Percentiles rank a stretch among this genome's conserved stretches.
These are phyloP conservation scores for Anguilla megastoma DNA, from an alignment of 2,797 vertebrate genomes.

Conservation along the genomic window DNA sequence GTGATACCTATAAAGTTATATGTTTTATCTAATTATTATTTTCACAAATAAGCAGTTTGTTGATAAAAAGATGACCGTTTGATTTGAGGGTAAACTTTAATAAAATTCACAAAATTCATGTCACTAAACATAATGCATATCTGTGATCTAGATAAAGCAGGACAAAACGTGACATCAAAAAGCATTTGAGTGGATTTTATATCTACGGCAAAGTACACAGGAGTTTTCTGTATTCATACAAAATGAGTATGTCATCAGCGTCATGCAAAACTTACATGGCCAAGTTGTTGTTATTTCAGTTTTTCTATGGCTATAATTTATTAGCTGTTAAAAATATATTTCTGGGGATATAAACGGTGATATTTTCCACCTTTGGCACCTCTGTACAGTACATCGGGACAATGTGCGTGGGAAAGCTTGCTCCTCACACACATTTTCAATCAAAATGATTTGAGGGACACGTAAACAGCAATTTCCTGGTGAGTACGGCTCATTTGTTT, in stretches of 20 bases:
- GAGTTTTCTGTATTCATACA: background rate
- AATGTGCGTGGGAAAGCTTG: background rate
- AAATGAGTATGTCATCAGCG: background rate
- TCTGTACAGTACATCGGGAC: background rate
- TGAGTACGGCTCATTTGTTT: background rate
- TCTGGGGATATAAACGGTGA: background rate
- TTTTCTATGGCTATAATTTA: background rate
- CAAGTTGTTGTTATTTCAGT: background rate
- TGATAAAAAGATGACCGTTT: too few relatives aligned
- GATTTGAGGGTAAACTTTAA: too few relatives aligned
- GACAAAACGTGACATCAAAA: background rate
- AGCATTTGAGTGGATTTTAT: background rate
- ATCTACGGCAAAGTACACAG: background rate
- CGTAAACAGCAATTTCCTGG: background rate
- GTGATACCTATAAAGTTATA: too few relatives aligned
- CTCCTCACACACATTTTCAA: constrained; percentile 12
- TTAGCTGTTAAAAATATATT: background rate
- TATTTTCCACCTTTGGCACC: constrained; percentile 25
- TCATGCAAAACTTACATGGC: background rate
- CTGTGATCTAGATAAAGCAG: background rate
- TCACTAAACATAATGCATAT: too few relatives aligned
- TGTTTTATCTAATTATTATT: too few relatives aligned
- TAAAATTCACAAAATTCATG: too few relatives aligned
- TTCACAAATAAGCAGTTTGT: too few relatives aligned
- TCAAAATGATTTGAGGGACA: constrained; percentile 30